Percentiles rank a stretch among this genome's conserved stretches.
Conservation (phyloP, 2,797 vertebrate genomes). For the Premnoplex brunnescens region DNA sequence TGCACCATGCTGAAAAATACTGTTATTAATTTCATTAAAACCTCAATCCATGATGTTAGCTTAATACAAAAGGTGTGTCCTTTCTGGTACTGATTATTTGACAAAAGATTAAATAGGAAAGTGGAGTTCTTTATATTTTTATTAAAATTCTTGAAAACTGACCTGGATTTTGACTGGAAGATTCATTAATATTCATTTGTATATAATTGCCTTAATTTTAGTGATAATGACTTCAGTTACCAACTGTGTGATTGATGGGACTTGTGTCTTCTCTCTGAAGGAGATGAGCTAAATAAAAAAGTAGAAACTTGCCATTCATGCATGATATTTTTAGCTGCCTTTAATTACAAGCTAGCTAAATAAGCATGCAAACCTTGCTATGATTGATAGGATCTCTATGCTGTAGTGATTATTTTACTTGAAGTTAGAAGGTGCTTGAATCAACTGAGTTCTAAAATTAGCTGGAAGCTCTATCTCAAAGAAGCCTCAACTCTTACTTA, state of each 20-base stretch:
- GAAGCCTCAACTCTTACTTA: constrained; percentile 62
- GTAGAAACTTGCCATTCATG: constrained; percentile 79
- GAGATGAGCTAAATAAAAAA: constrained; percentile 79
- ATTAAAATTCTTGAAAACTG: constrained; percentile 70
- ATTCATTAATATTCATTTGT: constrained; percentile 85
- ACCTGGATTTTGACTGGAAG: constrained; percentile 76
- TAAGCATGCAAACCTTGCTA: constrained; percentile 77
- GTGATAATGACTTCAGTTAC: constrained; percentile 83
- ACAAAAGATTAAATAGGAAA: constrained; percentile 59
- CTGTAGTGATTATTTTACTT: constrained; percentile 77
- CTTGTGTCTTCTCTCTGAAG: constrained; percentile 77
- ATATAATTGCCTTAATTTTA: constrained; percentile 84
- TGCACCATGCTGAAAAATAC: constrained; percentile 9
- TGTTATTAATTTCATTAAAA: constrained; percentile 52
- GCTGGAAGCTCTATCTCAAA: constrained; percentile 65
- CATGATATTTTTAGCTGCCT: constrained; percentile 81
- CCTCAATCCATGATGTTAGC: background rate
- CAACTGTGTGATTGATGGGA: constrained; percentile 84
- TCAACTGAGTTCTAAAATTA: constrained; percentile 79
- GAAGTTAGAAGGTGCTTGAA: constrained; percentile 78
- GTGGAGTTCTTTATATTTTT: constrained; percentile 64
- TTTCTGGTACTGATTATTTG: constrained; percentile 54
- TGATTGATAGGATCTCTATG: constrained; percentile 81
- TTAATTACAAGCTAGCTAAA: constrained; percentile 83
- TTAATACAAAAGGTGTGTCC: constrained; percentile 62